Evolutionary conservation across 1,140 invertebrate genomes (phyloP), one percentile per base, ranked within the genome.

Genomic region (Nixonia krombeini): DNA sequence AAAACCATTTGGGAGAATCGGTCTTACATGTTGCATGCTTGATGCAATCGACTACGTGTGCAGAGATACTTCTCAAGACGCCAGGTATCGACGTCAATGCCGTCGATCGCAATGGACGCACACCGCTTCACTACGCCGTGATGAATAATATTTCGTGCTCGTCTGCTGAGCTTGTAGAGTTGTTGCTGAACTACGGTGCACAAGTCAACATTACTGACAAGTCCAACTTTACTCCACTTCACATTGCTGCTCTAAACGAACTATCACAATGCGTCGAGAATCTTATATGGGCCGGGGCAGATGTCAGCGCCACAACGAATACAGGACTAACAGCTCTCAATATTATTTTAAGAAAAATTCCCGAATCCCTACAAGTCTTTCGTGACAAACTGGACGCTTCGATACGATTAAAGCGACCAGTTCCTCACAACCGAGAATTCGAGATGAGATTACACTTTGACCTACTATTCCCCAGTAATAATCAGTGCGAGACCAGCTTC

Each of bases 141-240:
- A 86, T 86, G 74, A 85, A 21, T n/a, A 37, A 82, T 35, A 85
- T 84, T 0, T 40, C 58, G 1, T 77, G 82, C 8, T 84, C 85
- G 4, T 85, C 87, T 0, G 80, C 82, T 41, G 86, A 88, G 50
- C 81, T 89, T 1, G 87, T 89, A 2, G 87, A 88, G 21, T 74
- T 87, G 56, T 63, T 89, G 4, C 70, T 89, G 9, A 87, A 87
- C 56, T 84, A 87, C 69, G 86, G 86, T 13, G 87, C 86, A 0
- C 64, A 82, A 37, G 82, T 87, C 1, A 89, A 89, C 56, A 85
- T 87, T 7, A 86, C 87, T 29, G 91, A 93, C 66, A 86, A 88
- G 45, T 88, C 89, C 28, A 91, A 90, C 1, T 90, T 91, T 59
- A 91, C 90, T 1, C 88, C 91, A 0, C 76, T 92, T 9, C 91